A percentile compares a stretch with the other conserved stretches of the same genome.
Conservation (phyloP, 1,140 invertebrate genomes). For the Pseudomyrmex concolor region DNA sequence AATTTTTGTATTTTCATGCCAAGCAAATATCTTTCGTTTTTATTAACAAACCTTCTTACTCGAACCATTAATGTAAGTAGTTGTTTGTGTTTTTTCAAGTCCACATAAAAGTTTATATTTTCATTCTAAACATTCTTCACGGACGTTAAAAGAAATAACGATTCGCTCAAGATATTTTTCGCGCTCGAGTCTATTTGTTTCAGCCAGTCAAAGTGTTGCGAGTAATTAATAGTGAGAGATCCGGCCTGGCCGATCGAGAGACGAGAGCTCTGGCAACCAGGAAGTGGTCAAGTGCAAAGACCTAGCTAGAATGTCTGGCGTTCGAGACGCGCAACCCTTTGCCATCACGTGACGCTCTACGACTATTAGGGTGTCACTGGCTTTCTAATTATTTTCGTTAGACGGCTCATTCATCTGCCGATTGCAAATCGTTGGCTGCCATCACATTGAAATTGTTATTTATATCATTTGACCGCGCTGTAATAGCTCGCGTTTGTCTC, state of each 20-base stretch:
- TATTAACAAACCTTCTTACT: not conserved
- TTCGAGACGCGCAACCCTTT: slow-evolving; percentile 74
- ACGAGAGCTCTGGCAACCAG: slow-evolving; percentile 60
- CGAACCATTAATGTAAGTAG: not conserved
- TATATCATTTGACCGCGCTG: not conserved
- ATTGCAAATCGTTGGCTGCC: slow-evolving; percentile 52
- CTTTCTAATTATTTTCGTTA: slow-evolving; percentile 58
- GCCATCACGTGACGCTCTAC: slow-evolving; percentile 1
- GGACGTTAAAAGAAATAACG: too few relatives aligned
- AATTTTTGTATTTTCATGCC: not conserved
- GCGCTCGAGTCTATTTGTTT: slow-evolving; percentile 13
- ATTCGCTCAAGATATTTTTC: not conserved
- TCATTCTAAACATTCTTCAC: too few relatives aligned
- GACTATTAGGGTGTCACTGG: slow-evolving; percentile 15
- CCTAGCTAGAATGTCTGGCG: slow-evolving; percentile 77
- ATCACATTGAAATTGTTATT: slow-evolving; percentile 32
- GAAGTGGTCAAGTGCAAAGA: slow-evolving; percentile 82
- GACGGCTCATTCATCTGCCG: slow-evolving; percentile 70
- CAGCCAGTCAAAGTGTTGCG: not conserved
- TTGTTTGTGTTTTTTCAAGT: too few relatives aligned
- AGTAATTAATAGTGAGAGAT: slow-evolving; percentile 25
- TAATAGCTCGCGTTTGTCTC: not conserved
- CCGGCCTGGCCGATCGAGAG: not conserved
- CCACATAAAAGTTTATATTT: too few relatives aligned
- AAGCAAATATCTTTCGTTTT: not conserved